These are phyloP conservation scores for Sialia sialis DNA, from an alignment of 2,113 vertebrate genomes.

Conservation along the genomic window DNA sequence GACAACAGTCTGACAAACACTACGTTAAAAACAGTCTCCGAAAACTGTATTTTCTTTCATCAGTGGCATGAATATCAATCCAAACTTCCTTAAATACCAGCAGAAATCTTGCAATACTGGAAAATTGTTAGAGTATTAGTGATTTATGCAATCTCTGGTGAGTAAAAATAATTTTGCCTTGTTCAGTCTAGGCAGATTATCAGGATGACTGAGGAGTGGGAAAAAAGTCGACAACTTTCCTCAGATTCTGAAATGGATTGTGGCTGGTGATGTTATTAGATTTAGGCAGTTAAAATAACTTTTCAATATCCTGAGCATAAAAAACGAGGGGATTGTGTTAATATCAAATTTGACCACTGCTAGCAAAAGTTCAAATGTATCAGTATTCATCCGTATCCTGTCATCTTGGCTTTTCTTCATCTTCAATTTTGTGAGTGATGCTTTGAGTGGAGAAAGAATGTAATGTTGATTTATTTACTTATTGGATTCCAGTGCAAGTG, in stretches of 20 bases:
- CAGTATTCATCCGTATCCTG: slow-evolving; percentile 8
- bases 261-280: neutral
- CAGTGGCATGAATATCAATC: neutral
- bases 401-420: slow-evolving; percentile 33
- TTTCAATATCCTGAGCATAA: slow-evolving; percentile 2
- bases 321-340: neutral
- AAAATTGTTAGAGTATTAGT: neutral
- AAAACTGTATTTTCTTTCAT: neutral
- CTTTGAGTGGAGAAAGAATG: neutral
- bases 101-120: neutral
- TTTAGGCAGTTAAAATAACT: slow-evolving; percentile 38
- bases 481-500: neutral
- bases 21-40: neutral
- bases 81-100: neutral
- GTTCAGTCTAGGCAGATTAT: neutral
- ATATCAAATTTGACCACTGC: slow-evolving; percentile 1
- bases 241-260: neutral
- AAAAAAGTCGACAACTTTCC: neutral
- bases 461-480: slow-evolving; percentile 34
- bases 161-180: neutral
- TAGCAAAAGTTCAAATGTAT: slow-evolving; percentile 4
- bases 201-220: neutral
- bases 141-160: neutral
- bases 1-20: neutral
- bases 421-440: neutral